A percentile compares a stretch with the other conserved stretches of the same genome.
Conservation (phyloP, 2,888 invertebrate genomes). For the Sthenelais limicola region DNA sequence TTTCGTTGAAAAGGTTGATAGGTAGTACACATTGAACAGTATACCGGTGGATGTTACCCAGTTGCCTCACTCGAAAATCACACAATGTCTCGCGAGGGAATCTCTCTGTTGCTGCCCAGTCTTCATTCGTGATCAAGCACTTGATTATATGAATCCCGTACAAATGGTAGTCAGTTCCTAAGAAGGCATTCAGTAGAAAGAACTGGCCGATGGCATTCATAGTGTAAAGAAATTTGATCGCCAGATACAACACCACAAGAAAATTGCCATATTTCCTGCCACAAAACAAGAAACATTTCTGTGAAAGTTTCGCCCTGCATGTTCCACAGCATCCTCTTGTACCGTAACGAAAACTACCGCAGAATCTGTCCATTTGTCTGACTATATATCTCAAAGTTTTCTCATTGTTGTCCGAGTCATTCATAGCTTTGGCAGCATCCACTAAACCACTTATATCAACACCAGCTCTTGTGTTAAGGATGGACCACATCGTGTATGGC, state of each 20-base stretch:
- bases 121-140: slow-evolving; percentile 11
- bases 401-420: slow-evolving; percentile 41
- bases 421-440: slow-evolving; percentile 35
- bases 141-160: slow-evolving; percentile 71
- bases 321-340: slow-evolving; percentile 65
- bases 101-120: slow-evolving; percentile 39
- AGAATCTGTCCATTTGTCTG: slow-evolving; percentile 72
- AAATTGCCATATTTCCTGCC: slow-evolving; percentile 72
- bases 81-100: slow-evolving; percentile 50
- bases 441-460: slow-evolving; percentile 34
- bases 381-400: slow-evolving; percentile 71
- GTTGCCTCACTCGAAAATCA: slow-evolving; percentile 51
- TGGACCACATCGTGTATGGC: slow-evolving; percentile 41
- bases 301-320: slow-evolving; percentile 63
- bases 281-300: slow-evolving; percentile 66
- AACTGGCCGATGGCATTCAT: slow-evolving; percentile 73
- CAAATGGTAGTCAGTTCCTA: slow-evolving; percentile 70
- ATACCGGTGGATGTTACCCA: slow-evolving; percentile 51
- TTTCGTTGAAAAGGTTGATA: slow-evolving; percentile 55
- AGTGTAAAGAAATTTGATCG: slow-evolving; percentile 72
- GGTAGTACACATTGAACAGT: slow-evolving; percentile 53
- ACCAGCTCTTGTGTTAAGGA: slow-evolving; percentile 35
- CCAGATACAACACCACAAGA: slow-evolving; percentile 72
- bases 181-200: slow-evolving; percentile 73
- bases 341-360: slow-evolving; percentile 70